These are phyloP conservation scores for Apodemus sylvaticus DNA, from an alignment of 2,113 vertebrate genomes.

Conservation along the genomic window DNA sequence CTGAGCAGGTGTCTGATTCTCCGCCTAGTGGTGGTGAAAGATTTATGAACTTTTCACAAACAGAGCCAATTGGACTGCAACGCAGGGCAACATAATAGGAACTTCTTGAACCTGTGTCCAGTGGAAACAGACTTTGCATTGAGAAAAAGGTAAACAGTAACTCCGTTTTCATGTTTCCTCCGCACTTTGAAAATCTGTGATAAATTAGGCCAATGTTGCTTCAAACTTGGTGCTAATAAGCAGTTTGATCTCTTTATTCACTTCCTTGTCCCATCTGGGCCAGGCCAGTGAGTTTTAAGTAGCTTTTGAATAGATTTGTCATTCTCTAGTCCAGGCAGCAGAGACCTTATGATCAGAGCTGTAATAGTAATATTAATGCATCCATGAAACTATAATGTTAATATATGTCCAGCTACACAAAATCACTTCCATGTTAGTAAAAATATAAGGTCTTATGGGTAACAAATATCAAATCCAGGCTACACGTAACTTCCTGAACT, in stretches of 20 bases:
- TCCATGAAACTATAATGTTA: slow-evolving; percentile 16
- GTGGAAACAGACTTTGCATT: neutral
- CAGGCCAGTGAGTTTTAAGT: slow-evolving; percentile 11
- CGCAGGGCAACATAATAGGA: neutral
- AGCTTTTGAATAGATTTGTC: slow-evolving; percentile 27
- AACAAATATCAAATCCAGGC: neutral
- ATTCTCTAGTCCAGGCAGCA: slow-evolving; percentile 23
- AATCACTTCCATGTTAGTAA: neutral
- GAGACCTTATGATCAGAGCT: neutral
- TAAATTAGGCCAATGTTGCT: neutral
- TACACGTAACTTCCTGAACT: slow-evolving; percentile 39
- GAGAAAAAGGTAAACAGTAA: slow-evolving; percentile 18
- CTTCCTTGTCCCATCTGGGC: neutral
- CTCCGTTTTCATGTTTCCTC: neutral
- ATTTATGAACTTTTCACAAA: slow-evolving; percentile 6
- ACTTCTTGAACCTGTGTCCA: neutral
- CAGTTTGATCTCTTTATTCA: slow-evolving; percentile 29
- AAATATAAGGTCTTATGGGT: slow-evolving; percentile 29
- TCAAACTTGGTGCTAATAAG: neutral
- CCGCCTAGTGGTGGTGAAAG: slow-evolving; percentile 16
- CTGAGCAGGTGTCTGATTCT: slow-evolving; percentile 35
- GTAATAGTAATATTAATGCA: neutral
- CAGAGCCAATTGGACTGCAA: neutral
- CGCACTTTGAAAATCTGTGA: slow-evolving; percentile 20
- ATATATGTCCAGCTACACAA: neutral